phyloP scores from a whole-genome alignment of 2,797 vertebrate genomes.

The Pyrocephalus nanus region DNA sequence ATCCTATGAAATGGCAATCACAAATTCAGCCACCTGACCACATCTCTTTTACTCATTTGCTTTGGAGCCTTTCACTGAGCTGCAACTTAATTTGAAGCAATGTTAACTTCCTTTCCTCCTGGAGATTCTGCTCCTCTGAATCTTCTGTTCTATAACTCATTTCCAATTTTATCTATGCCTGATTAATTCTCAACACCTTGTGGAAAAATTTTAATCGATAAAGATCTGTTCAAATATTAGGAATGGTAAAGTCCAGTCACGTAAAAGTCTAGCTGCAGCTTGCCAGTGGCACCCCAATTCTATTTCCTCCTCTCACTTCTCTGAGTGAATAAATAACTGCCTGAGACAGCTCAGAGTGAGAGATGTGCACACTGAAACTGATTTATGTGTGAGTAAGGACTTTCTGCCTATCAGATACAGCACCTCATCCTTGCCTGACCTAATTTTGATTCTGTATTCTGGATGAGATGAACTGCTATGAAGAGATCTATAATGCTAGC shows the following conservation, averaged over 20 bases:
- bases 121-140: background rate
- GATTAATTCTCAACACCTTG: slow-evolving; percentile 37
- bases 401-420: slow-evolving; percentile 58
- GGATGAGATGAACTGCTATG: slow-evolving; percentile 58
- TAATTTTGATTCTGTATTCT: slow-evolving; percentile 61
- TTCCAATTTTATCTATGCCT: background rate
- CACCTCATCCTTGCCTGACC: slow-evolving; percentile 57
- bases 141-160: background rate
- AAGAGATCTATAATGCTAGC: slow-evolving; percentile 56
- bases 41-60: background rate
- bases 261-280: background rate
- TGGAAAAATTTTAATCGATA: background rate
- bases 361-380: slow-evolving; percentile 43
- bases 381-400: slow-evolving; percentile 53
- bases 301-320: slow-evolving; percentile 39
- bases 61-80: background rate
- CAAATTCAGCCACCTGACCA: background rate
- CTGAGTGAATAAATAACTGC: slow-evolving; percentile 61
- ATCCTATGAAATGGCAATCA: background rate
- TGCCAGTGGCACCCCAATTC: slow-evolving; percentile 29
- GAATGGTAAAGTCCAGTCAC: slow-evolving; percentile 15
- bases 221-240: slow-evolving; percentile 18
- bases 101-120: background rate
- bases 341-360: slow-evolving; percentile 46
- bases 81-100: background rate